A percentile compares a stretch with the other conserved stretches of the same genome.
Evolutionary conservation across 1,140 invertebrate genomes (phyloP).

Genomic region (Chrysomallon squamiferum): DNA sequence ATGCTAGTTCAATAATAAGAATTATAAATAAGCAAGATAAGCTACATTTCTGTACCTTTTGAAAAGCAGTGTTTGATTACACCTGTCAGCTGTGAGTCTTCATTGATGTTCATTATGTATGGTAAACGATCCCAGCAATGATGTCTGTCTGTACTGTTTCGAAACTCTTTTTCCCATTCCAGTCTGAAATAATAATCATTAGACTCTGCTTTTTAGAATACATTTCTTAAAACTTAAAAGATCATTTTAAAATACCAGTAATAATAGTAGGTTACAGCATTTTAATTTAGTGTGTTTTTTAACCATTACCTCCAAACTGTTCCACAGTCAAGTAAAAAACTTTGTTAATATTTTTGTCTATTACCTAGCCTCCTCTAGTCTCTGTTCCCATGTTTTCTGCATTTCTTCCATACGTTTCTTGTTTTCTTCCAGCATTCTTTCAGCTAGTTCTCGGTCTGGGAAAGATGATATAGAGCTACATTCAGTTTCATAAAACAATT

Average conservation of each 20-base stretch:
- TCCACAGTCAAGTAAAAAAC: too few relatives aligned
- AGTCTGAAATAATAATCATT: slow-evolving; percentile 26
- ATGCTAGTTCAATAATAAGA: too few relatives aligned
- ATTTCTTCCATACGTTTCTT: slow-evolving; percentile 67
- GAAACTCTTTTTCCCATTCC: slow-evolving; percentile 38
- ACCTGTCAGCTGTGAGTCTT: slow-evolving; percentile 68
- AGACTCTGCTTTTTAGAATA: too few relatives aligned
- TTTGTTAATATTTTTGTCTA: too few relatives aligned
- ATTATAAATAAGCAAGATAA: too few relatives aligned
- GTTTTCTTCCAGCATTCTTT: slow-evolving; percentile 65
- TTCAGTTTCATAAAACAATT: too few relatives aligned
- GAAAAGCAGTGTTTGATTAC: slow-evolving; percentile 68
- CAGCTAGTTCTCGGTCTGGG: slow-evolving; percentile 19
- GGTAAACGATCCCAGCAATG: slow-evolving; percentile 31
- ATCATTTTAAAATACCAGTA: too few relatives aligned
- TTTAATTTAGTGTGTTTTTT: too few relatives aligned
- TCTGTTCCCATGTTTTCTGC: slow-evolving; percentile 67
- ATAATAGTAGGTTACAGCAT: too few relatives aligned
- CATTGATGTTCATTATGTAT: slow-evolving; percentile 70
- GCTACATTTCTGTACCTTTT: too few relatives aligned
- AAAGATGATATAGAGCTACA: background rate
- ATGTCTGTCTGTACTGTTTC: slow-evolving; percentile 5
- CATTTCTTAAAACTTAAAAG: too few relatives aligned
- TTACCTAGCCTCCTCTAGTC: slow-evolving; percentile 58
- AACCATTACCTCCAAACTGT: too few relatives aligned